A percentile compares a stretch with the other conserved stretches of the same genome.
These are phyloP conservation scores for Phoenicopterus ruber DNA, from an alignment of 2,113 vertebrate genomes.

Conservation along the genomic window DNA sequence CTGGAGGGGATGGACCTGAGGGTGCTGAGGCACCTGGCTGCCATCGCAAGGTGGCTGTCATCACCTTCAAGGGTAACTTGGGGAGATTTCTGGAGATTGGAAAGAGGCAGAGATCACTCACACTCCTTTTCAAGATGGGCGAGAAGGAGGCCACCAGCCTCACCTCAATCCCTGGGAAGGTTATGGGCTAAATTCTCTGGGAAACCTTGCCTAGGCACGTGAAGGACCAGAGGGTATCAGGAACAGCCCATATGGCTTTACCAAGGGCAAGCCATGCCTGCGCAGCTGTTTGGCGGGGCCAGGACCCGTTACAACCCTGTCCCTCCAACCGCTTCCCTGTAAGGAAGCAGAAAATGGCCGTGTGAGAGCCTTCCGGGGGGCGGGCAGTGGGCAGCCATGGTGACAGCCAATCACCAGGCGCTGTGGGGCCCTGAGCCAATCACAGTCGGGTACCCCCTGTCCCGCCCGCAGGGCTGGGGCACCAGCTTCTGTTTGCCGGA, in stretches of 20 bases:
- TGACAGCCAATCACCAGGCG: accelerated
- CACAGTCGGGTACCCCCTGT: accelerated
- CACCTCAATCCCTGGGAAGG: neutral
- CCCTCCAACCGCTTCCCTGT: neutral
- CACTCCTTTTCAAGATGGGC: neutral
- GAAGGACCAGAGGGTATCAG: neutral
- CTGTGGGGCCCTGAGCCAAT: neutral
- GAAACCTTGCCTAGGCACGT: neutral
- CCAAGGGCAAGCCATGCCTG: neutral
- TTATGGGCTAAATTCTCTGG: neutral
- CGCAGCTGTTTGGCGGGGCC: neutral
- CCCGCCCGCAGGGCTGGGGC: neutral
- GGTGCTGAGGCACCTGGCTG: neutral
- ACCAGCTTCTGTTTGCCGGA: no score
- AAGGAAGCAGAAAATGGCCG: accelerated
- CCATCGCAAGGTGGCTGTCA: neutral
- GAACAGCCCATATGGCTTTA: neutral
- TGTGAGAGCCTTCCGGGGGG: neutral
- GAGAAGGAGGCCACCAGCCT: neutral
- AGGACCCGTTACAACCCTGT: neutral
- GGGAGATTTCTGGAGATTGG: neutral
- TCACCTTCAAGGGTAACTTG: neutral
- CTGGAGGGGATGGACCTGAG: neutral
- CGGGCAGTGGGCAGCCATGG: no score
- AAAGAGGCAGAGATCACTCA: neutral